Evolutionary conservation across 2,888 invertebrate genomes (phyloP), one percentile per base, ranked within the genome.

Genomic region (Nomada lathburiana): DNA sequence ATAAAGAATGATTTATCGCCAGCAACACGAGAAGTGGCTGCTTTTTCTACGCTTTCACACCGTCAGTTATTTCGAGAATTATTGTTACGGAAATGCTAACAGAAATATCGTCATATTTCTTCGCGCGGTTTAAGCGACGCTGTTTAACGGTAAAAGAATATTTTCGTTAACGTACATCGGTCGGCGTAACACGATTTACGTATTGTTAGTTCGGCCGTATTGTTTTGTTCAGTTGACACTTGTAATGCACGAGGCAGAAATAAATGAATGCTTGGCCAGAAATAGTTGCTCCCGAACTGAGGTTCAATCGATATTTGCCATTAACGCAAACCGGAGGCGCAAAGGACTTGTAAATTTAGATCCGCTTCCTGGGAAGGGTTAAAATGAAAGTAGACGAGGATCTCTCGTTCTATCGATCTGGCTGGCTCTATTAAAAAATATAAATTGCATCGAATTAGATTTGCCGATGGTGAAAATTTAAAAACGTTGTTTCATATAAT

Each of bases 1-100:
- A 64, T 80, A 82, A 82, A 80, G 72, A 62, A 64, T 82, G 82
- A 82, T 76, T 80, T 76, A 82, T 82, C 20, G 47, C 20, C 29
- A 11, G 67, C 52, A 75, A 53, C 67, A 20, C 20, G 63, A 55
- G 68, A 63, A 80, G 63, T 42, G 52, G 26, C 63, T 50, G 62
- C 42, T 60, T 80, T 72, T 78, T 65, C 20, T 60, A 50, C 53
- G 16, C 42, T 67, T 78, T 44, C 36, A 62, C 44, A 5, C 52
- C 62, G 63, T 59, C 70, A 26, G 75, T 76, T 71, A 80, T 82
- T 80, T 68, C 29, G 23, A 44, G 65, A 76, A 71, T 72, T 72
- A 76, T 80, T 50, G 44, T 62, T 62, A 20, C 59, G 36, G 59
- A 71, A 67, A 73, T 13, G 65, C 42, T 60, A 69, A 74, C 60